phyloP scores from a whole-genome alignment of 2,888 invertebrate species.

The Papilio demoleus region DNA sequence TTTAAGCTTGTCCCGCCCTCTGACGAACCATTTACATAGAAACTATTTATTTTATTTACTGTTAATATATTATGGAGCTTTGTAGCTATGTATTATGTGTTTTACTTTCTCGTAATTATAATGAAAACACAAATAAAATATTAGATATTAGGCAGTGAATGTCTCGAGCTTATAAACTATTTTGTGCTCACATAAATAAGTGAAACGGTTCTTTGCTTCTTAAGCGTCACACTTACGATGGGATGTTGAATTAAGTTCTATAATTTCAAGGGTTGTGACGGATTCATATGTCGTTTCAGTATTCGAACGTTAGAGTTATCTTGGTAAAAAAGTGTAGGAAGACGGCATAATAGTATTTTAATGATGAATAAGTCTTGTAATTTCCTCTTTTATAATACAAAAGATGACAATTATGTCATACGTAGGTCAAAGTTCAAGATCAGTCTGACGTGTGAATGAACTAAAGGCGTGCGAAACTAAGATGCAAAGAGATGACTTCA shows the following conservation, averaged over 20 bases:
- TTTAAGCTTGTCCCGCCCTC: background rate
- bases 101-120: too few species aligned
- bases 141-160: background rate
- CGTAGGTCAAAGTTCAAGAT: constrained; percentile 37
- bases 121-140: background rate
- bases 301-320: background rate
- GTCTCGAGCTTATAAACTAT: background rate
- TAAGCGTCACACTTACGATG: too few species aligned
- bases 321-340: background rate
- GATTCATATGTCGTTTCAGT: too few species aligned
- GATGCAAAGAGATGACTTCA: constrained; percentile 39
- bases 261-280: too few species aligned
- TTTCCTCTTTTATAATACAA: constrained; percentile 18
- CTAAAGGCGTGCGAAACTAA: constrained; percentile 55
- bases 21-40: constrained; percentile 1
- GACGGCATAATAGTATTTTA: background rate
- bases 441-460: constrained; percentile 54
- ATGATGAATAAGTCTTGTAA: background rate
- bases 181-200: background rate
- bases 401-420: constrained; percentile 37
- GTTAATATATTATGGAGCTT: too few species aligned
- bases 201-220: too few species aligned
- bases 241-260: too few species aligned
- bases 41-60: too few species aligned
- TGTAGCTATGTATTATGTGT: too few species aligned